Evolutionary conservation across 2,797 vertebrate species (phyloP).

Genomic region (Sternarchorhynchus goeldii): DNA sequence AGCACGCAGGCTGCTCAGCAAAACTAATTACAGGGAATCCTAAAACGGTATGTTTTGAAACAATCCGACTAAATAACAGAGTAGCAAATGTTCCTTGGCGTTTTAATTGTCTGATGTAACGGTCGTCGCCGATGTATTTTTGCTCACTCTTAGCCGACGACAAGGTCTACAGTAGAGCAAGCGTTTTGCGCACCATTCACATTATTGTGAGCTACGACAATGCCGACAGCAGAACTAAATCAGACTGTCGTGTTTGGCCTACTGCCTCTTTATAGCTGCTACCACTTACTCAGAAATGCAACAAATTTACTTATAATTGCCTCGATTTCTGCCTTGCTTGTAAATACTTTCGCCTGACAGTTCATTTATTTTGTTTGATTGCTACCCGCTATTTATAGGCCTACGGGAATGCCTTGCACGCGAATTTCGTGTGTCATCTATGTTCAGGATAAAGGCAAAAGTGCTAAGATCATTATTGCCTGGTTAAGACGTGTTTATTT

Average conservation of each 20-base stretch:
- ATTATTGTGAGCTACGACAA: slow-evolving; percentile 23
- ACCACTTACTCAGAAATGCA: slow-evolving; percentile 82
- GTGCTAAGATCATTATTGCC: slow-evolving; percentile 67
- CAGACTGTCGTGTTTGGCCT: slow-evolving; percentile 64
- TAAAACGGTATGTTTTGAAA: slow-evolving; percentile 46
- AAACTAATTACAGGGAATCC: slow-evolving; percentile 34
- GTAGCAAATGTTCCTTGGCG: slow-evolving; percentile 60
- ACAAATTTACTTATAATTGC: slow-evolving; percentile 79
- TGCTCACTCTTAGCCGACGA: slow-evolving; percentile 58
- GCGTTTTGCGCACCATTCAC: slow-evolving; percentile 39
- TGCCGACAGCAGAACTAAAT: slow-evolving; percentile 54
- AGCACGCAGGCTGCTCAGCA: slow-evolving; percentile 7
- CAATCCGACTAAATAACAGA: slow-evolving; percentile 54
- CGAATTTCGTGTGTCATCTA: slow-evolving; percentile 68
- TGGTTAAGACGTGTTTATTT: slow-evolving; percentile 73
- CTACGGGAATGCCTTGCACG: slow-evolving; percentile 60
- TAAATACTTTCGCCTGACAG: slow-evolving; percentile 81
- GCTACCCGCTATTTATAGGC: slow-evolving; percentile 74
- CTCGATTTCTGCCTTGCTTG: slow-evolving; percentile 75
- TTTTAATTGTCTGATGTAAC: slow-evolving; percentile 65
- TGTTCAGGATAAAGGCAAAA: slow-evolving; percentile 64
- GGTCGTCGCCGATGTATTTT: slow-evolving; percentile 64
- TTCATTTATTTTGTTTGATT: slow-evolving; percentile 85
- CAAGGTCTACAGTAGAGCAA: slow-evolving; percentile 54
- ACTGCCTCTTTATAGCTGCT: slow-evolving; percentile 76